Evolutionary conservation across 2,797 vertebrate species (phyloP).

Genomic region (Arnoldichthys spilopterus): DNA sequence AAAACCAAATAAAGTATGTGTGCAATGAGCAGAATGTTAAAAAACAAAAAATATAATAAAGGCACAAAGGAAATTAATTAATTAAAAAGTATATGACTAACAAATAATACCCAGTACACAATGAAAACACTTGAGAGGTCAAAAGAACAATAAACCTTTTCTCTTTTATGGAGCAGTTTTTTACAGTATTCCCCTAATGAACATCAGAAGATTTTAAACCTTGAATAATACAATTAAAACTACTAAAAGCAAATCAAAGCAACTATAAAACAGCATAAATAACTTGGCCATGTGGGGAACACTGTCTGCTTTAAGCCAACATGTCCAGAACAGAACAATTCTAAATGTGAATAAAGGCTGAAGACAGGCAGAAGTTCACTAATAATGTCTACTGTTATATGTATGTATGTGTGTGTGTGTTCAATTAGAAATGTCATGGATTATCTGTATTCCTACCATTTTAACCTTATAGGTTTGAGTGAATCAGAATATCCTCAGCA

Average conservation of each 20-base stretch:
- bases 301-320: not conserved
- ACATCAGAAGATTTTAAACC: not conserved
- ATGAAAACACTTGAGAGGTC: constrained; percentile 11
- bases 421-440: too few relatives aligned
- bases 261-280: not conserved
- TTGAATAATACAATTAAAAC: constrained; percentile 7
- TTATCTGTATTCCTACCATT: too few relatives aligned
- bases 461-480: too few relatives aligned
- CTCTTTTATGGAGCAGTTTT: not conserved
- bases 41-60: not conserved
- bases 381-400: not conserved
- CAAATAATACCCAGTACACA: not conserved
- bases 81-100: not conserved
- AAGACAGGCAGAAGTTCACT: not conserved
- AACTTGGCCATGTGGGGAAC: not conserved
- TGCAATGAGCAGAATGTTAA: too few relatives aligned
- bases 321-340: not conserved
- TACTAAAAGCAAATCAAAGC: not conserved
- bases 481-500: too few relatives aligned
- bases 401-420: not conserved
- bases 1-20: too few relatives aligned
- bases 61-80: not conserved
- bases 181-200: not conserved
- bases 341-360: not conserved
- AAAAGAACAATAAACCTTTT: not conserved